Conservation (phyloP, 2,888 invertebrate genomes). For the Dione vanillae region DNA sequence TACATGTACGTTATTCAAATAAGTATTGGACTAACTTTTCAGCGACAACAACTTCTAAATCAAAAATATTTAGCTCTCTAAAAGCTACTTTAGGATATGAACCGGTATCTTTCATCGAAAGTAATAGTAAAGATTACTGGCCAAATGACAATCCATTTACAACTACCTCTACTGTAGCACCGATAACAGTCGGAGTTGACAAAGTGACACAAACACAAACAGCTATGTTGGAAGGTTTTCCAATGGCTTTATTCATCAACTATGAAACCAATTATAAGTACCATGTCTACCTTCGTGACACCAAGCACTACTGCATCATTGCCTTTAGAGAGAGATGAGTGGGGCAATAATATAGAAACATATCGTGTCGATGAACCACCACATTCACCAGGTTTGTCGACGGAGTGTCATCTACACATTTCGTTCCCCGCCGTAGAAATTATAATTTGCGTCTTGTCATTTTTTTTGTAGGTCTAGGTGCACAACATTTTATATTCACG, state of each 20-base stretch:
- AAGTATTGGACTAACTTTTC: constrained; percentile 65
- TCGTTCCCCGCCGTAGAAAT: constrained; percentile 70
- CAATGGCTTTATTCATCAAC: constrained; percentile 80
- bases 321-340: constrained; percentile 74
- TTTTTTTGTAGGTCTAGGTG: constrained; percentile 56
- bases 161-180: constrained; percentile 73
- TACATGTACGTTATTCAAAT: constrained; percentile 64
- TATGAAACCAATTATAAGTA: constrained; percentile 75
- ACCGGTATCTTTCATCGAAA: constrained; percentile 71
- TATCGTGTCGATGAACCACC: constrained; percentile 83
- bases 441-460: constrained; percentile 69
- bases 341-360: constrained; percentile 79
- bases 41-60: constrained; percentile 80
- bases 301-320: constrained; percentile 66
- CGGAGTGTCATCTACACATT: constrained; percentile 70
- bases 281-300: constrained; percentile 69
- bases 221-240: constrained; percentile 81
- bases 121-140: constrained; percentile 74
- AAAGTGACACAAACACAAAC: constrained; percentile 80
- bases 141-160: constrained; percentile 82
- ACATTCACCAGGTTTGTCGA: constrained; percentile 82
- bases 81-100: constrained; percentile 80
- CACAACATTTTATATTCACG: constrained; percentile 52
- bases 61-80: constrained; percentile 80
- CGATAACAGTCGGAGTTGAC: constrained; percentile 73